Evolutionary conservation across 2,113 vertebrate genomes (phyloP).

Genomic region (Tamias sibiricus): DNA sequence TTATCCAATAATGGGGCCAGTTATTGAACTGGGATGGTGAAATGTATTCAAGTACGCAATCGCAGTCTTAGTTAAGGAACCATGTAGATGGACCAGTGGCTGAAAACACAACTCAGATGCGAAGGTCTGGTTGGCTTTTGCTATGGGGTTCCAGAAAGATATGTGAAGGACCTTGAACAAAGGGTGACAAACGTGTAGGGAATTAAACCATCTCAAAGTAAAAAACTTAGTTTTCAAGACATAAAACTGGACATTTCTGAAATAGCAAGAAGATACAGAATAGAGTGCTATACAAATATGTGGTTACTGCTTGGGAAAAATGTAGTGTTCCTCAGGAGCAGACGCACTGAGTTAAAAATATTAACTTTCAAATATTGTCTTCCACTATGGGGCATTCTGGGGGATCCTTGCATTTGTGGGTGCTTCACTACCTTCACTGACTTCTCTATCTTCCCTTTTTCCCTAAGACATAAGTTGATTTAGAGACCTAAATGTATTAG

Average conservation of each 20-base stretch:
- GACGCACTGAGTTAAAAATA: too few species aligned
- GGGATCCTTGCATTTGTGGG: background rate
- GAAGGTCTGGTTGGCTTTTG: background rate
- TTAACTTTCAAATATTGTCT: background rate
- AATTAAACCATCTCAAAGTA: background rate
- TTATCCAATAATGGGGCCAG: background rate
- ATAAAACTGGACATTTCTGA: background rate
- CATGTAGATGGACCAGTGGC: background rate
- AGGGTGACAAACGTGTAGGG: background rate
- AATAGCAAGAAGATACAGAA: background rate
- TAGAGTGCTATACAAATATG: background rate
- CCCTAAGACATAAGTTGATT: background rate
- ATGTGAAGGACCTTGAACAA: background rate
- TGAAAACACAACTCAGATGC: background rate
- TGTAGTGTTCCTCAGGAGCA: too few species aligned
- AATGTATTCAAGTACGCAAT: too few species aligned
- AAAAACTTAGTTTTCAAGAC: background rate
- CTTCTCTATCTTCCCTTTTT: too few species aligned
- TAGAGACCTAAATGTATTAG: background rate
- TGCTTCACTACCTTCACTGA: background rate
- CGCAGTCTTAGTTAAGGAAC: accelerated
- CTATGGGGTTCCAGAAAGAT: background rate
- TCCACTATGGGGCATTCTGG: too few species aligned
- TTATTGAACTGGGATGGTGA: background rate
- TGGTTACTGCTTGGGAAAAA: background rate